A percentile compares a stretch with the other conserved stretches of the same genome.
phyloP scores from a whole-genome alignment of 2,113 vertebrate genomes.

The Ahaetulla prasina region DNA sequence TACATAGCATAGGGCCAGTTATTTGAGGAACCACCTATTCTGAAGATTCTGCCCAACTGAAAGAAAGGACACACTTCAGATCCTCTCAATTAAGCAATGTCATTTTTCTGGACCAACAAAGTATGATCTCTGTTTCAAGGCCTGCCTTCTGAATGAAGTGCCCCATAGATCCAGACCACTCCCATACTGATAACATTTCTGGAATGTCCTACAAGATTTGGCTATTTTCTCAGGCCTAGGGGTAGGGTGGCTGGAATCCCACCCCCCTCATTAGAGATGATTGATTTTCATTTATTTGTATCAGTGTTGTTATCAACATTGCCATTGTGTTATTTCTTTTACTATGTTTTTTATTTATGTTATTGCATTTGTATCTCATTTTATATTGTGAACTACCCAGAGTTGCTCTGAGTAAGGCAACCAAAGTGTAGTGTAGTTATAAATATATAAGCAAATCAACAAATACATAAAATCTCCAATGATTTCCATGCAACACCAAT shows the following conservation, averaged over 20 bases:
- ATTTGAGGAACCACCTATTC: background rate
- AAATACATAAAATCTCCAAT: background rate
- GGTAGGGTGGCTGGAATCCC: background rate
- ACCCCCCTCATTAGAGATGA: background rate
- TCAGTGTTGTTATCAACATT: background rate
- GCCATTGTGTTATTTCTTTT: background rate
- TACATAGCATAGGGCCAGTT: background rate
- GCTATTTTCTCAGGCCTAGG: background rate
- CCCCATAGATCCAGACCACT: background rate
- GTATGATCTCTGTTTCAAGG: background rate
- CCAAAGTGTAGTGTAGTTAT: background rate
- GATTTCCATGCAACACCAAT: background rate
- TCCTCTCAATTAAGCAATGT: background rate
- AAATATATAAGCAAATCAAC: background rate
- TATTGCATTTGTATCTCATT: background rate
- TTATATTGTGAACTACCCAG: background rate
- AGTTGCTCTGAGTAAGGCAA: background rate
- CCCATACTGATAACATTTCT: background rate
- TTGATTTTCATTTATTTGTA: background rate
- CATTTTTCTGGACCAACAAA: background rate
- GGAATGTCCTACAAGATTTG: background rate
- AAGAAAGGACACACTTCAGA: background rate
- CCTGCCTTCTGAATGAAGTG: background rate
- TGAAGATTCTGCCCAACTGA: background rate
- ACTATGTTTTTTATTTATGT: background rate